phyloP scores from a whole-genome alignment of 92 coral and sea anemone species.

The Montipora capitata region DNA sequence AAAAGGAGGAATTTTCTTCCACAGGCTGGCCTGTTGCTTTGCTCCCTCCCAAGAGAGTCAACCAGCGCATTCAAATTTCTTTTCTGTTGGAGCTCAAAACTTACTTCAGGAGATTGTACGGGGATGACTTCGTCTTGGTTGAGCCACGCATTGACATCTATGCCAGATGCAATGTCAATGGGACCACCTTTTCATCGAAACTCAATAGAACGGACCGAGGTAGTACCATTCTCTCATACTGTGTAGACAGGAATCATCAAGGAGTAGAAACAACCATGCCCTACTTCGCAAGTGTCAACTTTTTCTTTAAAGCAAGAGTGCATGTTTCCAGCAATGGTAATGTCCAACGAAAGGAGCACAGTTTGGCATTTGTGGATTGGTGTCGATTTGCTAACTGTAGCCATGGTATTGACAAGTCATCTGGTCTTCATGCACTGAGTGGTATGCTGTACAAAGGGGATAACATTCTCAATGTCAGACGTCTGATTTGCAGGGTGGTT shows the following conservation, averaged over 20 bases:
- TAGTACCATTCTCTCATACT: conserved; percentile 37
- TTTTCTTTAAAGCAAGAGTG: conserved; percentile 48
- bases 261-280: conserved; percentile 25
- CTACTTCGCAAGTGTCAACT: conserved; percentile 48
- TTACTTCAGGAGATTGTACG: conserved; percentile 30
- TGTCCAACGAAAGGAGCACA: no score
- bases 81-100: conserved; percentile 6
- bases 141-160: conserved; percentile 55
- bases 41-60: conserved; percentile 6
- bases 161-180: conserved; percentile 64
- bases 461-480: no score
- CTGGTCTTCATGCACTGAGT: no score
- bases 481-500: no score
- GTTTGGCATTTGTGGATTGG: no score
- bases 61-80: not conserved
- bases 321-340: conserved; percentile 8
- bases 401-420: no score
- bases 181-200: conserved; percentile 50
- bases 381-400: no score
- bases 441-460: no score
- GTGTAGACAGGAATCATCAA: conserved; percentile 38
- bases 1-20: conserved; percentile 1
- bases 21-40: conserved; percentile 14
- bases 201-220: conserved; percentile 60
- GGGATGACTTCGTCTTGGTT: conserved; percentile 1